Percentiles rank a stretch among this genome's conserved stretches.
phyloP scores from a whole-genome alignment of 2,113 vertebrate species.

The Muntiacus muntjak region DNA sequence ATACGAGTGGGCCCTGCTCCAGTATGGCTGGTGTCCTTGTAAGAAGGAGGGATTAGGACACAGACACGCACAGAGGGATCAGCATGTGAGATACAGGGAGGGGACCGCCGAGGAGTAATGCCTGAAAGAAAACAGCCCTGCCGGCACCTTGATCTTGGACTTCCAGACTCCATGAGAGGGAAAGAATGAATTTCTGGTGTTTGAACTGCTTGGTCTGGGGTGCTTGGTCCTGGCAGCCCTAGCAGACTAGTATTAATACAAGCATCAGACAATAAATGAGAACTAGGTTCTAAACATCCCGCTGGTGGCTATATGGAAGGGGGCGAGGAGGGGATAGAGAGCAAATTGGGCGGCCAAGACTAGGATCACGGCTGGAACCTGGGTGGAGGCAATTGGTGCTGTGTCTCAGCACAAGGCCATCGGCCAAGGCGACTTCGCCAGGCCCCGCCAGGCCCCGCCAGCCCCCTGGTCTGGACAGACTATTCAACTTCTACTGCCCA shows the following conservation, averaged over 20 bases:
- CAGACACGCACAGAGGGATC: background rate
- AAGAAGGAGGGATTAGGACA: background rate
- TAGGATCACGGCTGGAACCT: accelerated
- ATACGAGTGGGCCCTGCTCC: background rate
- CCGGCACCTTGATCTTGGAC: background rate
- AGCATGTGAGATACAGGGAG: background rate
- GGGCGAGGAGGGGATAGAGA: accelerated
- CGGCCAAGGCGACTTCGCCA: accelerated
- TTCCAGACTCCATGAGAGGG: background rate
- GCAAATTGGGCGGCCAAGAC: background rate
- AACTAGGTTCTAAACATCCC: background rate
- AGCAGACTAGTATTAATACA: background rate
- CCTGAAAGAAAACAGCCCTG: background rate
- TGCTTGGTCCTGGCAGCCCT: background rate
- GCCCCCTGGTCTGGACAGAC: background rate
- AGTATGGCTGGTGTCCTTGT: background rate
- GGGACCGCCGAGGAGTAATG: accelerated
- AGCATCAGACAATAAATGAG: background rate
- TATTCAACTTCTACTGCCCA: background rate
- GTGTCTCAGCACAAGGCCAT: background rate
- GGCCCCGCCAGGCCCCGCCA: accelerated
- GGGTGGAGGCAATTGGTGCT: background rate
- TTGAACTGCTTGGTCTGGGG: background rate
- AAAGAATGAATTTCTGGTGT: background rate
- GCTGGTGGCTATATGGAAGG: accelerated